A percentile compares a stretch with the other conserved stretches of the same genome.
Conservation (phyloP, 2,113 vertebrate genomes). For the Sinocyclocheilus maitianheensis region DNA sequence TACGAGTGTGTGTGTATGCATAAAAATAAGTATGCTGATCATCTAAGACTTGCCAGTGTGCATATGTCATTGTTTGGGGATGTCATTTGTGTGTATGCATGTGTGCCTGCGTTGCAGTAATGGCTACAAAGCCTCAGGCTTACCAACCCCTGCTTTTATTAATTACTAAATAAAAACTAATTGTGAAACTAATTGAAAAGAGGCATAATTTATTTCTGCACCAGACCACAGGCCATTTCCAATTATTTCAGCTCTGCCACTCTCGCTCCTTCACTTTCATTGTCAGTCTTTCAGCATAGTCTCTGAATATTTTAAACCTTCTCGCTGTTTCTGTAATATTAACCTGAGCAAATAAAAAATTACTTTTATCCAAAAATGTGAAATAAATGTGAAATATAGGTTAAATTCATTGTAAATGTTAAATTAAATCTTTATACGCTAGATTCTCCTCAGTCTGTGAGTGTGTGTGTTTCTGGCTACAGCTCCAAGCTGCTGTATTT, state of each 20-base stretch:
- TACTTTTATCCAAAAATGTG: background rate
- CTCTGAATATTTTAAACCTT: background rate
- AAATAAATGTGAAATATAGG: too few relatives aligned
- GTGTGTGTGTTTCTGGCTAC: conserved; percentile 29
- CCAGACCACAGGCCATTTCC: conserved; percentile 77
- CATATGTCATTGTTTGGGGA: conserved; percentile 44
- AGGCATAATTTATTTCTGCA: conserved; percentile 76
- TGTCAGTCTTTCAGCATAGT: background rate
- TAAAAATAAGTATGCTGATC: conserved; percentile 44
- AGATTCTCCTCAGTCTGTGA: background rate
- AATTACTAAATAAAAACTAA: conserved; percentile 85
- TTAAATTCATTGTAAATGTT: background rate
- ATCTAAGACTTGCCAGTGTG: conserved; percentile 32
- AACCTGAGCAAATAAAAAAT: background rate
- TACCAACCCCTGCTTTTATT: conserved; percentile 75
- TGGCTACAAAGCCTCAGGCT: conserved; percentile 66
- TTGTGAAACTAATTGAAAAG: conserved; percentile 82
- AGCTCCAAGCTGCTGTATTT: conserved; percentile 53
- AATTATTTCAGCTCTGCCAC: conserved; percentile 67
- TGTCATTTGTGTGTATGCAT: conserved; percentile 60
- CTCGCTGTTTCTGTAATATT: background rate
- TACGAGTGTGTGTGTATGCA: conserved; percentile 29
- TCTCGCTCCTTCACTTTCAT: conserved; percentile 51
- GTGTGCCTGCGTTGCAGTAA: conserved; percentile 52
- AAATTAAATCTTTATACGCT: background rate